Percentiles rank a stretch among this genome's conserved stretches.
Evolutionary conservation across 2,113 vertebrate genomes (phyloP).

Genomic region (Datnioides undecimradiatus): DNA sequence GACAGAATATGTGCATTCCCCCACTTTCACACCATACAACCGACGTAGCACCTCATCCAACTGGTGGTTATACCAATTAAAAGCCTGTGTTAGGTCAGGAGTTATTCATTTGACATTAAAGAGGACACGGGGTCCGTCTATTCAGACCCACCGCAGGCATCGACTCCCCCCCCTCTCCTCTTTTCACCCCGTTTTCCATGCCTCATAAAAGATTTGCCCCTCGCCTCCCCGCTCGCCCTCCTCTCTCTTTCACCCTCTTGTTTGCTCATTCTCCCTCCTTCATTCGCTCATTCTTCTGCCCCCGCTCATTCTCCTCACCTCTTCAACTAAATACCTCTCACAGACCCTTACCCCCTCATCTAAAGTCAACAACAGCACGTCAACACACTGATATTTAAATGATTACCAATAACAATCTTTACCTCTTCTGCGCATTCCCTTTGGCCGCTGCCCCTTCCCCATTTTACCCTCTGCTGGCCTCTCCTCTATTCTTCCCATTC

Average conservation of each 20-base stretch:
- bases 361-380: not conserved
- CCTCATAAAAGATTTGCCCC: conserved; percentile 69
- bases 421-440: not conserved
- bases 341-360: not conserved
- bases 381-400: not conserved
- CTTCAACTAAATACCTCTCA: conserved; percentile 41
- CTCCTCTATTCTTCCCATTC: conserved; percentile 29
- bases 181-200: conserved; percentile 62
- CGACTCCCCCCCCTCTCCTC: conserved; percentile 44
- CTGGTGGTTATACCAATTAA: conserved; percentile 79
- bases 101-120: conserved; percentile 77
- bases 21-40: conserved; percentile 22
- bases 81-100: conserved; percentile 78
- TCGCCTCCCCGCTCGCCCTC: conserved; percentile 33
- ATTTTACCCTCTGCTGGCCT: conserved; percentile 23
- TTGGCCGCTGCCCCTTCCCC: not conserved
- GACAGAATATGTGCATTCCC: not conserved
- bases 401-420: conserved; percentile 19
- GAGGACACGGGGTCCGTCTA: conserved; percentile 72
- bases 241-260: conserved; percentile 54
- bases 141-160: conserved; percentile 71
- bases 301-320: conserved; percentile 34
- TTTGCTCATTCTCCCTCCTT: conserved; percentile 59
- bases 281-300: conserved; percentile 23
- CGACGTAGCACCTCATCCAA: conserved; percentile 15